phyloP scores from a whole-genome alignment of 1,140 invertebrate genomes.

The Danaus melanippus region DNA sequence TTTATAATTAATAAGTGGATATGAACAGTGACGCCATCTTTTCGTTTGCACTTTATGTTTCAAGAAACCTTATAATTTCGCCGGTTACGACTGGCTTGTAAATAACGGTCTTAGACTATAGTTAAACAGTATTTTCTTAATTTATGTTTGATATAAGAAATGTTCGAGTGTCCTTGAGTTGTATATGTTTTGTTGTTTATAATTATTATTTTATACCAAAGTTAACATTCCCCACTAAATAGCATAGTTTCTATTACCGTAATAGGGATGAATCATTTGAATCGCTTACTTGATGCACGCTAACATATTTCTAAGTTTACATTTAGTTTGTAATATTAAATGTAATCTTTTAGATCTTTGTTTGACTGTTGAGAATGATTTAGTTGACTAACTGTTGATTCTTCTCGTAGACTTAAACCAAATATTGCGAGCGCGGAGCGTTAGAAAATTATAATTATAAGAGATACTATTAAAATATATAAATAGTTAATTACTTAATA shows the following conservation, averaged over 20 bases:
- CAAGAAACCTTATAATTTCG: slow-evolving; percentile 13
- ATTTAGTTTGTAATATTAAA: slow-evolving; percentile 60
- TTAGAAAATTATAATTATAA: slow-evolving; percentile 63
- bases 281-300: slow-evolving; percentile 40
- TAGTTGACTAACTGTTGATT: slow-evolving; percentile 64
- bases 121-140: slow-evolving; percentile 69
- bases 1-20: slow-evolving; percentile 12
- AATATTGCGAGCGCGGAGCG: slow-evolving; percentile 67
- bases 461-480: slow-evolving; percentile 71
- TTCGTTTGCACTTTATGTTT: slow-evolving; percentile 20
- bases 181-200: slow-evolving; percentile 68
- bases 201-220: slow-evolving; percentile 72
- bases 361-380: slow-evolving; percentile 62
- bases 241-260: slow-evolving; percentile 57
- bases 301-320: slow-evolving; percentile 63
- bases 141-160: slow-evolving; percentile 66
- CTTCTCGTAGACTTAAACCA: slow-evolving; percentile 68
- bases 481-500: slow-evolving; percentile 68
- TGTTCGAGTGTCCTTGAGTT: slow-evolving; percentile 62
- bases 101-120: slow-evolving; percentile 59
- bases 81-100: slow-evolving; percentile 32
- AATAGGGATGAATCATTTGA: slow-evolving; percentile 52
- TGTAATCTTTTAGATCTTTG: slow-evolving; percentile 62
- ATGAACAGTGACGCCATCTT: slow-evolving; percentile 11
- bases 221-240: slow-evolving; percentile 71